Evolutionary conservation across 2,797 vertebrate genomes (phyloP), one percentile per base, ranked within the genome.

Genomic region (Peromyscus melanophrys): DNA sequence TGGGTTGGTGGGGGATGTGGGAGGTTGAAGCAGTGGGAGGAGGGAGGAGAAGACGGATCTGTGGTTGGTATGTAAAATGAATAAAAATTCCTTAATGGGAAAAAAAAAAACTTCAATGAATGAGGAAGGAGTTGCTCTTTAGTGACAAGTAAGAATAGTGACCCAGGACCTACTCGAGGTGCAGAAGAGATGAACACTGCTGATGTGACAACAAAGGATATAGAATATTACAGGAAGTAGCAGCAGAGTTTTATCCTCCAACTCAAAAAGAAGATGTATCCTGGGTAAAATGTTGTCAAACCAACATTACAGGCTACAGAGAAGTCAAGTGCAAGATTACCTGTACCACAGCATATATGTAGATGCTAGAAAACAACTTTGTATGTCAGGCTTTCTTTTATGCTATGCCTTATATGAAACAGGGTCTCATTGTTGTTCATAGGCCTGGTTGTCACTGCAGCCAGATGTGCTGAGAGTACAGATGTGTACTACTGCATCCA

Each of bases 331-430:
- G 11, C 5, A 34, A 13, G 17, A 3, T 12, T 49, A 4, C 10
- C 34, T 12, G 3, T 7, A 2, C 6, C 19, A 34, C 49, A 21
- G 4, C 0, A 25, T 12, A 19, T 23, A 4, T 85, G 31, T 13
- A 52, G 63, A 4, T 13, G 31, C 19, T 49, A 25, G 19, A 49
- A 31, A 46, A 55, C 6, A 17, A 52, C 3, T 16, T 25, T 52
- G 7, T 1, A 11, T n/a, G 19, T 52, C 12, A 52, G 1, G 21
- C 31, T 52, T 86, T 52, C 3, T 8, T 3, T 69, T 86, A 16
- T 6, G 5, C 7, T 86, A 10, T 6, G 5, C 4, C 46, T 69
- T 43, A 21, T 71, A 31, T 65, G 29, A 84, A 63, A 23, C 3
- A 5, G 2, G 13, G 13, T 69, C 34, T 52, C 31, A 84, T 16